These are phyloP conservation scores for Anthrax anthrax DNA, from an alignment of 2,888 invertebrate genomes.

Conservation along the genomic window DNA sequence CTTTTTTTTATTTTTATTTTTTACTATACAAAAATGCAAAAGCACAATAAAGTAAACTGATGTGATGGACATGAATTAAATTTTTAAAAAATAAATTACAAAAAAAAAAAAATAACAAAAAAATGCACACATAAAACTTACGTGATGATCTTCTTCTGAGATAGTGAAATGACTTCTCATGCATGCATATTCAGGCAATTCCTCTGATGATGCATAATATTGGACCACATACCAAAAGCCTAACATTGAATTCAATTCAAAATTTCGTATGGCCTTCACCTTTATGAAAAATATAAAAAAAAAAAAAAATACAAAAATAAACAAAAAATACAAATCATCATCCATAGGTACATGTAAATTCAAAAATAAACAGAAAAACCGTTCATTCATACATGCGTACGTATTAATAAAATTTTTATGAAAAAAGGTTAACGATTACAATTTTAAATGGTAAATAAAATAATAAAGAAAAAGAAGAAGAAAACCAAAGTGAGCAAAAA, in stretches of 20 bases:
- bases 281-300: slow-evolving; percentile 12
- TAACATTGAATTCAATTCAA: slow-evolving; percentile 63
- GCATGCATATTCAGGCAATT: slow-evolving; percentile 70
- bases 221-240: slow-evolving; percentile 77
- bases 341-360: neutral
- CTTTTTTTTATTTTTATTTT: too few species aligned
- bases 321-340: neutral
- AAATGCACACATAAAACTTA: slow-evolving; percentile 20
- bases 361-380: too few species aligned
- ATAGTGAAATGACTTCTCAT: slow-evolving; percentile 50
- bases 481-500: neutral
- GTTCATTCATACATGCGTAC: too few species aligned
- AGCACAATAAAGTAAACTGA: too few species aligned
- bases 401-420: too few species aligned
- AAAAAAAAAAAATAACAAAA: too few species aligned
- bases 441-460: neutral
- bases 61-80: too few species aligned
- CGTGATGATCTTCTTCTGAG: slow-evolving; percentile 30
- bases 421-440: too few species aligned
- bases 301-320: slow-evolving; percentile 1
- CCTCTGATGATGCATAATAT: slow-evolving; percentile 80
- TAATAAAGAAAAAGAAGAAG: neutral
- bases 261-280: slow-evolving; percentile 66
- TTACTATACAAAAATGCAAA: too few species aligned
- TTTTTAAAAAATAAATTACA: too few species aligned